Percentiles rank a stretch among this genome's conserved stretches.
These are phyloP conservation scores for Pseudanteris insignis DNA, from an alignment of 2,888 invertebrate genomes.

Conservation along the genomic window DNA sequence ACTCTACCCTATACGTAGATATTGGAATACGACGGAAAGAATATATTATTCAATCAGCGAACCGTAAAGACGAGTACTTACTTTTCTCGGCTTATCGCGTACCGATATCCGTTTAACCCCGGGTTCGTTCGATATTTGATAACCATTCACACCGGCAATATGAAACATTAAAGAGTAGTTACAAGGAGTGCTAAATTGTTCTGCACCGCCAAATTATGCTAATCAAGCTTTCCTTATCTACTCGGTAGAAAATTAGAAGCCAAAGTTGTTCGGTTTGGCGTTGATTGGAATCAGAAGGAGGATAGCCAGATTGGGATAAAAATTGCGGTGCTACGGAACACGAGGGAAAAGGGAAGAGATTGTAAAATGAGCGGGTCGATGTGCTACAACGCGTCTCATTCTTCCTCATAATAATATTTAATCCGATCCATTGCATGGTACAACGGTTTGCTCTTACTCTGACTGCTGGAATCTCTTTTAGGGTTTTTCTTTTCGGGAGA, in stretches of 20 bases:
- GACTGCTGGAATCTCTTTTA: conserved; percentile 56
- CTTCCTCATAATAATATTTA: conserved; percentile 65
- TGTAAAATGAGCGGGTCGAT: conserved; percentile 13
- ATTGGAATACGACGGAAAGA: too few relatives aligned
- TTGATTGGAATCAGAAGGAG: conserved; percentile 31
- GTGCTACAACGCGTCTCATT: conserved; percentile 57
- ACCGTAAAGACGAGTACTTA: too few relatives aligned
- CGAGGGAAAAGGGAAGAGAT: conserved; percentile 26
- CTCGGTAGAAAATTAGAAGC: conserved; percentile 17
- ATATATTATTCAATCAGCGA: too few relatives aligned
- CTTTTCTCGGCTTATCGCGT: too few relatives aligned
- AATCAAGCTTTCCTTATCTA: conserved; percentile 25
- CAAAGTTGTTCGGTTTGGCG: conserved; percentile 17
- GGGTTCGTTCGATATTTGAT: conserved; percentile 24
- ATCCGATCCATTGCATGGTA: conserved; percentile 65
- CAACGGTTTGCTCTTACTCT: conserved; percentile 64
- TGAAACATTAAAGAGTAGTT: conserved; percentile 4
- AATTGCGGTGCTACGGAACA: conserved; percentile 14
- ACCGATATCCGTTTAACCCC: too few relatives aligned
- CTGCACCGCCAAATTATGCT: conserved; percentile 17
- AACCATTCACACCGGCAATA: conserved; percentile 18
- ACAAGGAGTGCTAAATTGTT: conserved; percentile 17
- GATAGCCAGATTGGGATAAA: conserved; percentile 15
- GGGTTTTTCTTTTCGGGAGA: conserved; percentile 49
- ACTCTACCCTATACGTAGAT: too few relatives aligned